Base-by-base conservation (phyloP, 2,888 invertebrate species). In the Adelognathus sp. region DNA sequence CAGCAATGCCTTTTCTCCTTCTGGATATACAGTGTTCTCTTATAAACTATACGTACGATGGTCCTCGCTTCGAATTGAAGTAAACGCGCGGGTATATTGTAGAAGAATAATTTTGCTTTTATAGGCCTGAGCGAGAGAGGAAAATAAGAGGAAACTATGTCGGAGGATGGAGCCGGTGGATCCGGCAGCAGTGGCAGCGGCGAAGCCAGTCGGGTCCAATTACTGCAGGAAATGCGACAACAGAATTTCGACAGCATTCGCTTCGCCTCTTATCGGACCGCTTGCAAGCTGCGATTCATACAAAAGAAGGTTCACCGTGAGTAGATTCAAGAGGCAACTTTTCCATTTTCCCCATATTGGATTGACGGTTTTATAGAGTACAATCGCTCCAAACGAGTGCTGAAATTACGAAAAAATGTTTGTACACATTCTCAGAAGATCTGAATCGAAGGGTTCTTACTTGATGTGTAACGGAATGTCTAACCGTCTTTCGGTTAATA, bases 251-350 rank as follows among this genome's bases (percentile, higher is more conserved):
- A 99, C 92, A 95, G 97, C 81, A 99, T 99, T 88, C 94, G 99
- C 87, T 99, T 99, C 92, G 98, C 99, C 54, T 98, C 99, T 1
- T 99, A 99, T 92, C 95, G 99, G 82, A 99, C 99, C 2, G 99
- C 99, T 6, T 98, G 98, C 90, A 99, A 99, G 92, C 94, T 99
- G 71, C 94, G 99, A 86, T 99, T 98, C 92, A 97, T 99, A 80
- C 99, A 99, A 93, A 99, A 98, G 92, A 98, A 98, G 92, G 98
- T 98, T 86, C 98, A 98, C 92, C 94, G 98, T 98, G 93, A 96
- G 97, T 95, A 41, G 14, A 60, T n/a, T 41, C 41, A 24, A 3
- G 11, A 24, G 4, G 14, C 1, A 39, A 3, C 5, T 11, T 11
- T 18, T 24, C 11, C 1, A 9, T 46, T 18, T 21, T 46, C n/a